Base-by-base conservation (phyloP, 2,113 vertebrate genomes). In the Podarcis raffonei region DNA sequence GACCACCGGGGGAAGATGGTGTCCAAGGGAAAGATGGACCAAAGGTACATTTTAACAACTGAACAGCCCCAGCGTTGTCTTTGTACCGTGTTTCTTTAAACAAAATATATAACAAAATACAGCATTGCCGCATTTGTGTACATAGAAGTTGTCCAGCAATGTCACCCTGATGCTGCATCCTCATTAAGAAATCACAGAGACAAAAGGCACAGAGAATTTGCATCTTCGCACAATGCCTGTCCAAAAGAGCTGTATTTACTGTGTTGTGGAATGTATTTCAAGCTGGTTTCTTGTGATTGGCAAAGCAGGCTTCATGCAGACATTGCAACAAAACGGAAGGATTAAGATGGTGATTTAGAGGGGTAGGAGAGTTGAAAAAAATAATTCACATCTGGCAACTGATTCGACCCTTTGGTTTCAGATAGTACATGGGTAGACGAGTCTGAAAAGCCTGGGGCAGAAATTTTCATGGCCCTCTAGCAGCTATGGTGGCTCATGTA, bases 21-120 rank as follows among this genome's bases (percentile, higher is more conserved):
- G 87, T 96, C 91, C 99, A 99, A 95, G 99, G 99, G 81, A 99
- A 98, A 97, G 98, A 99, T 94, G 98, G 99, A 88, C 57, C 94
- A 84, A 99, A 99, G 98, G 99, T 99, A 97, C 72, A 1, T 80
- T 66, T 81, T 22, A n/a, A 6, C 84, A 92, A 59, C 1, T 83
- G 82, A 16, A 35, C 13, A 13, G 3, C 3, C n/a, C 13, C 9
- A 48, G 6, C 6, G 5, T n/a, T 3, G 22, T 8, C 75, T 66
- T 77, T 86, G 16, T 77, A 2, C 25, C 4, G 5, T 74, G 57
- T 22, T 86, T 86, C 75, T 68, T 23, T 69, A 79, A 78, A 30
- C 27, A 66, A 66, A 65, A 85, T 18, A 13, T 66, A n/a, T 62
- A 35, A 53, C 48, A 53, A 53, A 53, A 53, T 53, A 8, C 65